phyloP scores from a whole-genome alignment of 2,113 vertebrate species.

The Urocynchramus pylzowi region DNA sequence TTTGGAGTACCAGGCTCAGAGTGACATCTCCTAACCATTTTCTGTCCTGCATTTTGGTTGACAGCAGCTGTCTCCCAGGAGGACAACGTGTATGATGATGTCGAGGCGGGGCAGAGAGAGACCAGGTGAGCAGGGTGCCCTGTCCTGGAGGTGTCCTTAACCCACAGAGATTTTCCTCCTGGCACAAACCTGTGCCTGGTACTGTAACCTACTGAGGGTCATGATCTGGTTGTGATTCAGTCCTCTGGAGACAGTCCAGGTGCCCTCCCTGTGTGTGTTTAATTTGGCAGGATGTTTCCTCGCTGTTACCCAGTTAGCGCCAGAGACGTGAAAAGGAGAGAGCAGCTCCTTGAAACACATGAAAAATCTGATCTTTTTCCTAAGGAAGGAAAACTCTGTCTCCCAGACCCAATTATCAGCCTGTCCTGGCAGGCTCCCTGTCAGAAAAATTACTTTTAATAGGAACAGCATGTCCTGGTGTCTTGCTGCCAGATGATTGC shows the following conservation, averaged over 20 bases:
- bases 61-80: constrained; percentile 56
- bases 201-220: neutral
- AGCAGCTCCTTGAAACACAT: neutral
- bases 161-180: neutral
- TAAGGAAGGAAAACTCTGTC: neutral
- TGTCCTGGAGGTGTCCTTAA: neutral
- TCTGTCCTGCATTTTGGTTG: neutral
- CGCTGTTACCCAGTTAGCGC: neutral
- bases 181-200: neutral
- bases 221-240: neutral
- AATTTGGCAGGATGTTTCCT: neutral
- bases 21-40: neutral
- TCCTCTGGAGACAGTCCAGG: neutral
- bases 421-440: constrained; percentile 24
- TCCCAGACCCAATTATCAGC: neutral
- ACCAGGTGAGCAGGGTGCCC: constrained; percentile 49
- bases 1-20: neutral
- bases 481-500: constrained; percentile 14
- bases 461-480: neutral
- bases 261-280: neutral
- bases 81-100: constrained; percentile 35
- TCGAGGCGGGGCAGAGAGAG: neutral
- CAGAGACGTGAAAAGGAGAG: neutral
- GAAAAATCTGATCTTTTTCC: neutral
- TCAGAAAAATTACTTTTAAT: constrained; percentile 48